Conservation (phyloP, 2,797 vertebrate species). For the Spinus pinus region DNA sequence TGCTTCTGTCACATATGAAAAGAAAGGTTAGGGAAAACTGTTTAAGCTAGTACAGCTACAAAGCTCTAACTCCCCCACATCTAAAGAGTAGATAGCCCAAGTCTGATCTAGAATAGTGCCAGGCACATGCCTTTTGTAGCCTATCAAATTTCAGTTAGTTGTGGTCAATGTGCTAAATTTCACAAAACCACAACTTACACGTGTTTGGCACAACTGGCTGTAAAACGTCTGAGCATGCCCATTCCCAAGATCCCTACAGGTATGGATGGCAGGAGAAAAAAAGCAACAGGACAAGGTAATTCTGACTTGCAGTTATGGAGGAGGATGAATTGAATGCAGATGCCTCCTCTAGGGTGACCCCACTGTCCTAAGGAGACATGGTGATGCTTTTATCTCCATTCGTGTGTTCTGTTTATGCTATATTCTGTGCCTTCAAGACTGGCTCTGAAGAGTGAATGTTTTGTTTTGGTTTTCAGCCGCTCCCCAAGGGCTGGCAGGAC, state of each 20-base stretch:
- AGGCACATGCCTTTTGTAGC: neutral
- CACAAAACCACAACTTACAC: neutral
- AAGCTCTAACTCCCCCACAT: neutral
- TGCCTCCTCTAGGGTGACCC: neutral
- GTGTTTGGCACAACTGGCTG: neutral
- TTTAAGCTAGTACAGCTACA: neutral
- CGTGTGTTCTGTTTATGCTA: too few relatives aligned
- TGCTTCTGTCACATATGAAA: neutral
- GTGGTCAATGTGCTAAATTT: neutral
- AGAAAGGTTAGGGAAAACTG: neutral
- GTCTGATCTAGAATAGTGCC: neutral
- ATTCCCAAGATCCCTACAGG: neutral
- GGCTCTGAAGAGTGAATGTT: too few relatives aligned
- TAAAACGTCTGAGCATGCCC: neutral
- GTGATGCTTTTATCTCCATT: too few relatives aligned
- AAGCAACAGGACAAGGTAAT: neutral
- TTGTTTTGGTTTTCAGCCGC: too few relatives aligned
- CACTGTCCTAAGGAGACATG: too few relatives aligned
- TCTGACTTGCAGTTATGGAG: neutral
- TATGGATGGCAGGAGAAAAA: neutral
- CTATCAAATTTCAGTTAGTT: neutral
- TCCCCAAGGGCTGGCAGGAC: too few relatives aligned
- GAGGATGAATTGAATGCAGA: neutral
- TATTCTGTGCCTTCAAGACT: too few relatives aligned
- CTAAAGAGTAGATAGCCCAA: neutral